Base-by-base conservation (phyloP, 2,888 invertebrate genomes). In the Thelaira solivaga region DNA sequence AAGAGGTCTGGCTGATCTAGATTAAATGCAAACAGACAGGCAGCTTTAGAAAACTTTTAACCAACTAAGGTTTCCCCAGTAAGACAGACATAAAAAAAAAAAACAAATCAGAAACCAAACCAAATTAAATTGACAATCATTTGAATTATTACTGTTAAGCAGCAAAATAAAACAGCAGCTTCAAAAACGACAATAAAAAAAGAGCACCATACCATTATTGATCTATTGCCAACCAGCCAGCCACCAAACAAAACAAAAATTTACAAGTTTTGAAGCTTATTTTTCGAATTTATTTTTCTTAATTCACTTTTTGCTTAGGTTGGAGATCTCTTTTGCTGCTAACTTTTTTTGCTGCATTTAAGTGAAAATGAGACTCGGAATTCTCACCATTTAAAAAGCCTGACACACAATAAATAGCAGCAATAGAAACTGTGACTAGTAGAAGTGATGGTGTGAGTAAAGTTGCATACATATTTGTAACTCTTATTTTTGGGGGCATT, bases 71-170 rank as follows among this genome's bases (percentile, higher is more conserved):
- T 61, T 72, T 64, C 49, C 57, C 43, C 53, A 39, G n/a, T n/a
- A n/a, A 55, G 62, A 67, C 59, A 61, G 31, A 16, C 65, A 77
- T 18, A n/a, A 72, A 39, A 24, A n/a, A 57, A 69, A 36, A 45
- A 43, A 29, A 36, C 39, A 61, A 53, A 47, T 36, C 43, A 59
- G 39, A 62, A 53, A 62, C 65, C 41, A 71, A 71, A 80, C 65
- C 73, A 76, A 74, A 76, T 69, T 64, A 81, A 82, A 82, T 80
- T 81, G 82, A 82, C 81, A 82, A 82, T 80, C 82, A 82, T 80
- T 82, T 81, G 80, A 82, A 81, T 81, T 82, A 82, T 82, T 82
- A 81, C 81, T 82, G 80, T 75, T 80, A 73, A 81, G 79, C 76
- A 81, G 80, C 20, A 80, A 67, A 57, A 65, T 51, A 49, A 45